phyloP scores from a whole-genome alignment of 2,888 invertebrate species.

The Hydroisotoma schaefferi region DNA sequence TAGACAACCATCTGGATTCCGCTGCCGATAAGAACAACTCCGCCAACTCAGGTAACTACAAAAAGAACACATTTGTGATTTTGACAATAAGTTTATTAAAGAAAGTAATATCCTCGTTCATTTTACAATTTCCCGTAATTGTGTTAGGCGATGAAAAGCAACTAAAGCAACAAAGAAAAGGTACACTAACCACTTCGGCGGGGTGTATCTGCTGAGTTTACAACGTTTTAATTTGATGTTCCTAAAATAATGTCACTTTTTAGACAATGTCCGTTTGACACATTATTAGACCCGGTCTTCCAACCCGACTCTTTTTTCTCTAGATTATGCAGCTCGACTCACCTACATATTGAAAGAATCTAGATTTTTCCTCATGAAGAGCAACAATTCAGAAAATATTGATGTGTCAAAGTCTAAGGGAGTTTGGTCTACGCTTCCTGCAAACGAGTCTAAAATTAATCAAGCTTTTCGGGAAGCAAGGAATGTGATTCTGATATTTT shows the following conservation, averaged over 20 bases:
- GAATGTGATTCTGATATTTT: slow-evolving; percentile 92
- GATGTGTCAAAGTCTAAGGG: slow-evolving; percentile 90
- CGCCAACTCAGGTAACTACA: neutral
- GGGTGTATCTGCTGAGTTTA: too few relatives aligned
- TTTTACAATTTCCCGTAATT: neutral
- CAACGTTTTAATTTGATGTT: neutral
- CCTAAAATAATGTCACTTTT: neutral
- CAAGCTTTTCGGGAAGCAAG: slow-evolving; percentile 88
- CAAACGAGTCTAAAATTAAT: slow-evolving; percentile 93
- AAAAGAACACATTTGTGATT: neutral
- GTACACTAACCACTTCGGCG: too few relatives aligned
- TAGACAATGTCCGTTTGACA: neutral
- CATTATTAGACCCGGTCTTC: slow-evolving; percentile 64
- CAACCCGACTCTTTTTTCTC: slow-evolving; percentile 62
- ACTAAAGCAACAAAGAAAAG: slow-evolving; percentile 31
- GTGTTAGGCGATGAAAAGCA: slow-evolving; percentile 16
- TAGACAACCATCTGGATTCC: slow-evolving; percentile 14
- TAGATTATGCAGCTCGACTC: slow-evolving; percentile 75
- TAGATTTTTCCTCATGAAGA: slow-evolving; percentile 92
- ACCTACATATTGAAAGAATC: slow-evolving; percentile 94
- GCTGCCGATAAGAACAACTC: slow-evolving; percentile 10
- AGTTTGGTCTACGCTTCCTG: slow-evolving; percentile 96
- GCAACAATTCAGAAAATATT: slow-evolving; percentile 96
- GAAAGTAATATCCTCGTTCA: neutral
- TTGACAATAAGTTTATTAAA: neutral